These are phyloP conservation scores for Guaruba guarouba DNA, from an alignment of 2,113 vertebrate species.

Conservation along the genomic window DNA sequence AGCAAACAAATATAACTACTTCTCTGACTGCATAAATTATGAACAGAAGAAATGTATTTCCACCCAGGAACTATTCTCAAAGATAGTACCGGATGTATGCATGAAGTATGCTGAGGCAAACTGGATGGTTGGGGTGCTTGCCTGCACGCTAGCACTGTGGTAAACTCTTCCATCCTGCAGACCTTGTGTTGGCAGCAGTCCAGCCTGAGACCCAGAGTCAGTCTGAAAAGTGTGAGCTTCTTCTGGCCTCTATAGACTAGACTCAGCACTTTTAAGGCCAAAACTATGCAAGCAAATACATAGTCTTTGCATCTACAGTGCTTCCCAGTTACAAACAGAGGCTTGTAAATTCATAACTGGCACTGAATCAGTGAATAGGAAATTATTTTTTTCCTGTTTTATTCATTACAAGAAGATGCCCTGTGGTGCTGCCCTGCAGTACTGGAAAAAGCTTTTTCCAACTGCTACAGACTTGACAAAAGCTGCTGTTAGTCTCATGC, in stretches of 20 bases:
- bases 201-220: not conserved
- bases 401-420: not conserved
- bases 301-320: not conserved
- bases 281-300: not conserved
- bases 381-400: not conserved
- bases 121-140: not conserved
- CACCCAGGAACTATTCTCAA: not conserved
- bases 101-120: not conserved
- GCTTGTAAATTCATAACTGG: not conserved
- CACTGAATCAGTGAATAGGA: not conserved
- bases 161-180: not conserved
- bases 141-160: not conserved
- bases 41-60: not conserved
- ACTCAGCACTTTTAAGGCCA: not conserved
- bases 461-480: not conserved
- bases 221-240: not conserved
- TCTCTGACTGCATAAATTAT: not conserved
- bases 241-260: not conserved
- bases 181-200: accelerated
- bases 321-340: not conserved
- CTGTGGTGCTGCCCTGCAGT: not conserved
- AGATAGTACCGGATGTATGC: not conserved
- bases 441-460: not conserved
- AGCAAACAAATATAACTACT: not conserved
- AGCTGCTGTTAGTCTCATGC: not conserved